Evolutionary conservation across 2,888 invertebrate genomes (phyloP).

Genomic region (Quadroppia sp.): DNA sequence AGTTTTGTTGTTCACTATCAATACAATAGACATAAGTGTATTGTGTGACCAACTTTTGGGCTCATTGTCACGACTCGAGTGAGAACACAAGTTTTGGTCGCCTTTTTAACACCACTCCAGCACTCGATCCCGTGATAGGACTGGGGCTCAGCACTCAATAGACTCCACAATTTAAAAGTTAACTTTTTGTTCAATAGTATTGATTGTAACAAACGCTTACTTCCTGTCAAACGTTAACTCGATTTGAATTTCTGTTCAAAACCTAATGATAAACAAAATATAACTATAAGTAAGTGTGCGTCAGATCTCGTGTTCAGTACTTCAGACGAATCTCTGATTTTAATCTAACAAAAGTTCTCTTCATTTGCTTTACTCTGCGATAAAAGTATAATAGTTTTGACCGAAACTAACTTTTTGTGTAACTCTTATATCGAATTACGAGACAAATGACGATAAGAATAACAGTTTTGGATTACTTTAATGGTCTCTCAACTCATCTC

Average conservation of each 20-base stretch:
- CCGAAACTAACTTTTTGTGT: background rate
- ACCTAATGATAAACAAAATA: background rate
- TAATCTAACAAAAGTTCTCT: background rate
- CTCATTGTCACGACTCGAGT: conserved; percentile 9
- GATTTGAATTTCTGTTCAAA: background rate
- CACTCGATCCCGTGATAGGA: background rate
- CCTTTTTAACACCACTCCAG: conserved; percentile 18
- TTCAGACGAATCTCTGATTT: background rate
- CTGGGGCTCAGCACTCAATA: background rate
- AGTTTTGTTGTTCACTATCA: conserved; percentile 1
- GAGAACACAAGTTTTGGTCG: conserved; percentile 33
- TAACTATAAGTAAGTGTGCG: background rate
- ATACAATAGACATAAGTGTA: conserved; percentile 14
- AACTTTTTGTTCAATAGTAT: conserved; percentile 6
- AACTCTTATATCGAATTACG: conserved; percentile 24
- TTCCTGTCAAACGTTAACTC: background rate
- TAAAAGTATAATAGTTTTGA: background rate
- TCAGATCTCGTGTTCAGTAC: background rate
- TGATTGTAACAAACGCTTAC: conserved; percentile 15
- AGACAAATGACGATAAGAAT: background rate
- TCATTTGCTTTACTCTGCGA: background rate
- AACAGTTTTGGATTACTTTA: conserved; percentile 27
- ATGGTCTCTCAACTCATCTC: background rate
- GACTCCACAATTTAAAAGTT: background rate
- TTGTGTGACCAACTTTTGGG: conserved; percentile 33